Evolutionary conservation across 2,113 vertebrate species (phyloP).

Genomic region (Lucifuga dentata): DNA sequence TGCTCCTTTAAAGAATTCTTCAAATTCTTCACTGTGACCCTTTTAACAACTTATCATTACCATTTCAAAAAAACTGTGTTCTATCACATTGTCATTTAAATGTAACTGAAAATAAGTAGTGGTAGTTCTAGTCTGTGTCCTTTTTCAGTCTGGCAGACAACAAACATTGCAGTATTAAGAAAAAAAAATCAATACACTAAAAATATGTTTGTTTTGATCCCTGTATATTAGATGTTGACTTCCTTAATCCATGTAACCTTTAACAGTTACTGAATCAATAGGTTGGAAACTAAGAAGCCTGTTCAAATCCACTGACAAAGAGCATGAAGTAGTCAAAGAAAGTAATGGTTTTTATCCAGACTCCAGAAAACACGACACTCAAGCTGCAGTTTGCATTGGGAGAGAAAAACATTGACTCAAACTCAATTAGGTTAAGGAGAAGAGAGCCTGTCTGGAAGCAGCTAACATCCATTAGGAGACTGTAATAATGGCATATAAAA

Average conservation of each 20-base stretch:
- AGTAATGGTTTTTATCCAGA: conserved; percentile 28
- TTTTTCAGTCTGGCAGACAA: conserved; percentile 46
- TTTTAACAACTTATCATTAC: conserved; percentile 4
- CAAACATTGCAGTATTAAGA: conserved; percentile 36
- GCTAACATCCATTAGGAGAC: conserved; percentile 70
- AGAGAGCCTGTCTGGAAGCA: conserved; percentile 51
- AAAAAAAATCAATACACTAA: conserved; percentile 72
- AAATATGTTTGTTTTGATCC: conserved; percentile 73
- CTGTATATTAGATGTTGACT: conserved; percentile 70
- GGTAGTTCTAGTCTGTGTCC: conserved; percentile 7
- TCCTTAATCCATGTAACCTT: conserved; percentile 73
- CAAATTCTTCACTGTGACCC: not conserved
- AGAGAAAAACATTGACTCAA: conserved; percentile 57
- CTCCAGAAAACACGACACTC: conserved; percentile 45
- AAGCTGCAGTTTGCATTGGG: conserved; percentile 45
- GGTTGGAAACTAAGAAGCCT: conserved; percentile 63
- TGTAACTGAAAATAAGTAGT: conserved; percentile 7
- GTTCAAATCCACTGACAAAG: conserved; percentile 71
- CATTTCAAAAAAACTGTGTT: not conserved
- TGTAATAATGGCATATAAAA: conserved; percentile 79
- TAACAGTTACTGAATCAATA: conserved; percentile 72
- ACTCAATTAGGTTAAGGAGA: conserved; percentile 70
- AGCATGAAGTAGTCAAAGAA: conserved; percentile 59
- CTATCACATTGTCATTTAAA: conserved; percentile 5
- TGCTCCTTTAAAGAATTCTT: no score